Conservation (phyloP, 2,888 invertebrate species). For the Germaria angustata region DNA sequence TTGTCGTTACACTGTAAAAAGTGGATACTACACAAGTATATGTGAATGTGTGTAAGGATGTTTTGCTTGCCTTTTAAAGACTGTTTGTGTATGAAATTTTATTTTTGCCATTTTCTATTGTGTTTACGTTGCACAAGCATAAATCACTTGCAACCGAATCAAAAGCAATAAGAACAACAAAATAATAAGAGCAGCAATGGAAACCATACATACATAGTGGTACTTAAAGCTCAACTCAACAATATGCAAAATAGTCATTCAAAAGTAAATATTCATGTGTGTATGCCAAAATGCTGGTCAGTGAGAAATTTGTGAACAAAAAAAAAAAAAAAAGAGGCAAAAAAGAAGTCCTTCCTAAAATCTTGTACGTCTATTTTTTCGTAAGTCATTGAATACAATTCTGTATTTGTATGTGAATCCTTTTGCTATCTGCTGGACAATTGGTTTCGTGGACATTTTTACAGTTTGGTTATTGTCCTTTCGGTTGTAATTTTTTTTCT, state of each 20-base stretch:
- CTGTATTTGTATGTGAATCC: not conserved
- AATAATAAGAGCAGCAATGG: conserved; percentile 35
- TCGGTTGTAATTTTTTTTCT: not conserved
- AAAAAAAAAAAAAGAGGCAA: not conserved
- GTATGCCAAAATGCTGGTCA: conserved; percentile 31
- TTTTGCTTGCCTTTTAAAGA: conserved; percentile 36
- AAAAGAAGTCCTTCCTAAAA: conserved; percentile 20
- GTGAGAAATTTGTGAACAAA: conserved; percentile 8
- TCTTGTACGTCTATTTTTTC: conserved; percentile 20
- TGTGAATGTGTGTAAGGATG: not conserved
- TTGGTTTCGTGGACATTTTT: conserved; percentile 66
- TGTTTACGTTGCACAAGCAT: conserved; percentile 56
- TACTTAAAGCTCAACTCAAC: conserved; percentile 40
- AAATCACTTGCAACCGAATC: conserved; percentile 63
- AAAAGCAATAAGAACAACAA: conserved; percentile 41
- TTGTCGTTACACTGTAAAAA: not conserved
- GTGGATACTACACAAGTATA: not conserved
- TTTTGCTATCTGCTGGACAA: conserved; percentile 56
- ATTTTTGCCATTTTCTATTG: conserved; percentile 47
- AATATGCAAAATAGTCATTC: conserved; percentile 39
- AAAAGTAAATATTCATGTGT: conserved; percentile 9
- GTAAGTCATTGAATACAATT: not conserved
- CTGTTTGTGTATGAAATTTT: conserved; percentile 25
- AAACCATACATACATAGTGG: conserved; percentile 43
- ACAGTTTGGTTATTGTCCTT: conserved; percentile 57